Conservation (phyloP, 2,888 invertebrate genomes). For the Eupithecia dodoneata region DNA sequence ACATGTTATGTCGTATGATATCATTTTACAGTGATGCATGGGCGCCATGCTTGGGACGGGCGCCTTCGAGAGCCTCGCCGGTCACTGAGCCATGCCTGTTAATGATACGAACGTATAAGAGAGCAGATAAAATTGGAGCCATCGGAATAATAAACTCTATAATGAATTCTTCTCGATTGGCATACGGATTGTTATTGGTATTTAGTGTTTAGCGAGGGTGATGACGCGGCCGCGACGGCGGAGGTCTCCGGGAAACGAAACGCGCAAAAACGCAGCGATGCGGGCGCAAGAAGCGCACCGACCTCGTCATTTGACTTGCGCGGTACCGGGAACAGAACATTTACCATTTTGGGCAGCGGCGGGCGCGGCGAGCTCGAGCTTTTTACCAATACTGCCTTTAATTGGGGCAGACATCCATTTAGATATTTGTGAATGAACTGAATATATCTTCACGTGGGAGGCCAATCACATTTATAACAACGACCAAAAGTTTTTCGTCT, state of each 20-base stretch:
- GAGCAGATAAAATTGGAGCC: not conserved
- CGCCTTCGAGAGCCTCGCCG: not conserved
- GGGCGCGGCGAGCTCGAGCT: conserved; percentile 21
- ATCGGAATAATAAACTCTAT: not conserved
- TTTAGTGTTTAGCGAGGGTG: conserved; percentile 21
- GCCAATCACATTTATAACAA: not conserved
- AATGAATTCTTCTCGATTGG: not conserved
- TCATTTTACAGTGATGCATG: not conserved
- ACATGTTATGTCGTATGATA: not conserved
- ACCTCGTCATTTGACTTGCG: conserved; percentile 44
- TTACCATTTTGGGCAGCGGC: conserved; percentile 45
- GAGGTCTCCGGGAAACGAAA: conserved; percentile 48
- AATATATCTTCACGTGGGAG: conserved; percentile 14
- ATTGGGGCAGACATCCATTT: conserved; percentile 37
- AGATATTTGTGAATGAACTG: conserved; percentile 42
- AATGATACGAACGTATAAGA: not conserved
- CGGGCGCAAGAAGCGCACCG: conserved; percentile 43
- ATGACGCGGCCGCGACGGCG: conserved; percentile 41
- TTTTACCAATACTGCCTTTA: conserved; percentile 24
- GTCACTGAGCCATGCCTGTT: not conserved
- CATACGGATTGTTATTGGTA: not conserved
- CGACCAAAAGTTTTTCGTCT: not conserved
- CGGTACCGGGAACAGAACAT: conserved; percentile 49
- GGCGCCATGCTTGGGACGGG: not conserved
- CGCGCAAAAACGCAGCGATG: conserved; percentile 52